These are phyloP conservation scores for Aselliscus stoliczkanus DNA, from an alignment of 2,797 vertebrate species.

Conservation along the genomic window DNA sequence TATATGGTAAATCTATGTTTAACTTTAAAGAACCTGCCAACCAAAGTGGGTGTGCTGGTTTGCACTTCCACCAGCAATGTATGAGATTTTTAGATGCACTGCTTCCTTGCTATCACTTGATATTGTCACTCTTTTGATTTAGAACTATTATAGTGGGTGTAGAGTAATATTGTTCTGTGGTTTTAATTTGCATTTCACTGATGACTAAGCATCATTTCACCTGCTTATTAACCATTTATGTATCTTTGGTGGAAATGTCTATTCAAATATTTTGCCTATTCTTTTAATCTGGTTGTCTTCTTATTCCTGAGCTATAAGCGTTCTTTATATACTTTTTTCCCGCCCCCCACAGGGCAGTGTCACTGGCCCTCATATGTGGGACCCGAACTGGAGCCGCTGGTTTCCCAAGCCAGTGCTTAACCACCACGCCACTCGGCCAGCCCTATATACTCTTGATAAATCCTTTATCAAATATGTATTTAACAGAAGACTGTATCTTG, in stretches of 20 bases:
- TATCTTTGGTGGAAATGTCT: background rate
- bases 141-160: background rate
- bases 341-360: no score
- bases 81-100: background rate
- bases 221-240: background rate
- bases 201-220: background rate
- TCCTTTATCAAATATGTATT: background rate
- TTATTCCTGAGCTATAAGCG: background rate
- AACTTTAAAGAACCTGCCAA: slow-evolving; percentile 15
- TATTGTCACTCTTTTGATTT: background rate
- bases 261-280: background rate
- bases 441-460: background rate
- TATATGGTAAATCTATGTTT: background rate
- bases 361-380: no score
- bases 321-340: background rate
- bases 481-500: background rate
- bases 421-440: no score
- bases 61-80: background rate
- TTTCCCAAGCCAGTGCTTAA: no score
- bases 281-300: background rate
- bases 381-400: no score
- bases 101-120: background rate
- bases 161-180: background rate
- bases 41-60: background rate
- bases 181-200: background rate